These are phyloP conservation scores for Alcedo quadribrachys DNA, from an alignment of 2,797 vertebrate genomes.

Conservation along the genomic window DNA sequence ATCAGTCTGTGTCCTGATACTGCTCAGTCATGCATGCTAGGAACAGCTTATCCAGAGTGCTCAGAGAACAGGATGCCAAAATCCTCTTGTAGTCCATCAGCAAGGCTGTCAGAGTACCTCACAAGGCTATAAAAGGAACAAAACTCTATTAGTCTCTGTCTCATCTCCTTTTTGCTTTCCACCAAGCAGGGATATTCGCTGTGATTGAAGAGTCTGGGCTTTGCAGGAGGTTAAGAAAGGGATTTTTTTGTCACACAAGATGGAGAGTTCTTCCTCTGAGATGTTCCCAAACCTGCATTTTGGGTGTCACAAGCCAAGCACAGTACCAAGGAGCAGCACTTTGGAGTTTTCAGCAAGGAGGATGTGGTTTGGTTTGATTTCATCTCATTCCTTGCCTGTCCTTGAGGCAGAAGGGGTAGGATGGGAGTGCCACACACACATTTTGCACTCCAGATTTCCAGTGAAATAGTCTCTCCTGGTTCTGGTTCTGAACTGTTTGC, in stretches of 20 bases:
- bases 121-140: not conserved
- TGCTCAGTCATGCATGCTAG: constrained; percentile 13
- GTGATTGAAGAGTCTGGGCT: not conserved
- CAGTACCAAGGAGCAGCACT: not conserved
- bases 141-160: not conserved
- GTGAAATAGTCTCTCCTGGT: not conserved
- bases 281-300: not conserved
- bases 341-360: not conserved
- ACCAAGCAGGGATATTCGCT: not conserved
- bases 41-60: constrained; percentile 17
- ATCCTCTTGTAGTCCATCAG: constrained; percentile 7
- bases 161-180: not conserved
- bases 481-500: accelerated
- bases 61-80: not conserved
- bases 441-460: not conserved
- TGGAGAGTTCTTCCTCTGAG: not conserved
- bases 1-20: constrained; percentile 6
- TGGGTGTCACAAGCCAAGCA: not conserved
- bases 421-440: accelerated
- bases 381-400: not conserved
- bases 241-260: not conserved
- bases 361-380: not conserved
- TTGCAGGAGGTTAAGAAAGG: not conserved
- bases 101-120: not conserved
- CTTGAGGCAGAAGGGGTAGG: not conserved